Evolutionary conservation across 2,888 invertebrate species (phyloP), one percentile per base, ranked within the genome.

Genomic region (Rotaria socialis): DNA sequence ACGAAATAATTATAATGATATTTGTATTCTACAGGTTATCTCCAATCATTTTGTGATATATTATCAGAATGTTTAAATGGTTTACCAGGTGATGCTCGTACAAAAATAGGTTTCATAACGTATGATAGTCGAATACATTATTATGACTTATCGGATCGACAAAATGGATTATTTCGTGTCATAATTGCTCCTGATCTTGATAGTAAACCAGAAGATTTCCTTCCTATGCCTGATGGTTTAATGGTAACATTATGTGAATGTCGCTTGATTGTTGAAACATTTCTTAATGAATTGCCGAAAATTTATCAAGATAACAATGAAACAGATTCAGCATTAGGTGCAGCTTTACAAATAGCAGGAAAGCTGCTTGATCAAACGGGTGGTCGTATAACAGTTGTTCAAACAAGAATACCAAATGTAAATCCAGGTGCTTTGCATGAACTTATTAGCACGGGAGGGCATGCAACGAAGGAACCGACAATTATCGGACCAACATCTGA

Each of bases 361-460:
- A 96, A 96, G 92, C 93, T 98, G 88, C 94, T 96, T 94, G 93
- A 94, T 88, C 93, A 95, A 1, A 95, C 96, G 7, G 99, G 99
- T 85, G 99, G 99, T 14, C 93, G 99, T 85, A 93, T 99, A 41
- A 95, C 97, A 16, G 96, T 98, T 19, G 95, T 99, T 92, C 96
- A 97, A 92, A 94, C 95, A 22, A 94, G 95, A 90, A 92, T 98
- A 90, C 93, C 93, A 3, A 92, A 91, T 86, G 88, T 91, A 56
- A 93, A 99, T 2, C 96, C 96, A 0, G 98, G 98, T 84, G 94
- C 95, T 7, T 92, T 99, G 89, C 94, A 94, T 88, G 91, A 94
- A 50, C 8, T 50, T 50, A 50, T 50, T 50, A 14, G 50, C 14
- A 50, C 50, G 8, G 50, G 50, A 50, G 50, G 50, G 89, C 95